phyloP scores from a whole-genome alignment of 2,113 vertebrate genomes.

The Megaleporinus macrocephalus region DNA sequence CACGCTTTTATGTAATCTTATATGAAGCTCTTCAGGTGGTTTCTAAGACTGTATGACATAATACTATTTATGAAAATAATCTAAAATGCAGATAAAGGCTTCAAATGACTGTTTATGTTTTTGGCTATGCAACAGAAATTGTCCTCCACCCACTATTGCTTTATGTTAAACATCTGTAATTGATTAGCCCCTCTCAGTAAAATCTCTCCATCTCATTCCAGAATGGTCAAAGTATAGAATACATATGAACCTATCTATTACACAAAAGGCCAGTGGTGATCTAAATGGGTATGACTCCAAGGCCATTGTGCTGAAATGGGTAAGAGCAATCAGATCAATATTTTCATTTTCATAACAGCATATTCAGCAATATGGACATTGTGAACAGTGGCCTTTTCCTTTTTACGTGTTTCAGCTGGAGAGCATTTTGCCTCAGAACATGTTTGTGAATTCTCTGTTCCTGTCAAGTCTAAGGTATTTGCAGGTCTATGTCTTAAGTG shows the following conservation, averaged over 20 bases:
- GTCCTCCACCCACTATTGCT: no score
- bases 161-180: background rate
- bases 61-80: no score
- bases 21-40: no score
- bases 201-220: constrained; percentile 51
- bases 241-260: constrained; percentile 54
- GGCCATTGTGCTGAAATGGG: constrained; percentile 64
- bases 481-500: background rate
- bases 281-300: constrained; percentile 35
- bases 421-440: constrained; percentile 56
- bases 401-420: constrained; percentile 65
- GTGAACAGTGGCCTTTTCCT: constrained; percentile 2
- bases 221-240: constrained; percentile 70
- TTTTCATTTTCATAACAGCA: background rate
- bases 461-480: constrained; percentile 67
- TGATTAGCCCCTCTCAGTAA: background rate
- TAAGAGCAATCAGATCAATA: constrained; percentile 53
- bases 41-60: no score
- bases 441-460: constrained; percentile 56
- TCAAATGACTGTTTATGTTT: no score
- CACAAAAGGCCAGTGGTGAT: background rate
- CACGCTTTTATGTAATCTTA: no score
- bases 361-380: background rate
- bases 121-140: no score
- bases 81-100: no score